Evolutionary conservation across 1,140 invertebrate genomes (phyloP), one percentile per base, ranked within the genome.

Genomic region (Aethina tumida): DNA sequence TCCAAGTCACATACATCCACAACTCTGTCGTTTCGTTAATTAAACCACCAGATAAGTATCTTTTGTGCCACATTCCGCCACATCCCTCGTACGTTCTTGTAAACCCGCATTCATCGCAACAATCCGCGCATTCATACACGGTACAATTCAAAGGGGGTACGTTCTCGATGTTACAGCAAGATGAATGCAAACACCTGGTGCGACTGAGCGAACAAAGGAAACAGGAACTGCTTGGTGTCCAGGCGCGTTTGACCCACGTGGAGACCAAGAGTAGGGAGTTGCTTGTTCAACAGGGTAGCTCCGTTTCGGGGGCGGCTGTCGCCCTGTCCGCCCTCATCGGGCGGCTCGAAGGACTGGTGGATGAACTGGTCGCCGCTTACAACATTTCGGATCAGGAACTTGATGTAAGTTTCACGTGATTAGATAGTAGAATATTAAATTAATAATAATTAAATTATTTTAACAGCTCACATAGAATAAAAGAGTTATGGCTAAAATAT

Each of bases 161-260:
- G n/a, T n/a, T n/a, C n/a, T n/a, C n/a, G n/a, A n/a, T 69, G 49
- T 69, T 66, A 47, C 73, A 81, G 50, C 75, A 77, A 14, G 81
- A 81, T 27, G 83, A 87, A 59, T 84, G 80, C 49, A 75, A 79
- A 17, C 81, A 84, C 55, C 65, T 87, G 42, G 79, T 39, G 20
- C 68, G 80, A 42, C 73, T 86, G 47, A 81, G 79, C 55, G 84
- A 87, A 59, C 82, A 84, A 63, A 72, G 81, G 40, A 75, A 75
- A 34, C 75, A 80, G 59, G 79, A 82, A 56, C 76, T 77, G 52
- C 63, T 84, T 20, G 71, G 74, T 15, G 59, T 83, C 39, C 74
- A 74, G 49, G 66, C 78, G 10, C 71, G 76, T 52, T 63, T 79
- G 39, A 68, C 66, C 25, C 70, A 70, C 0, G 55, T 81, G 24